phyloP scores from a whole-genome alignment of 2,888 invertebrate genomes.

The Polylopha cassiicola region DNA sequence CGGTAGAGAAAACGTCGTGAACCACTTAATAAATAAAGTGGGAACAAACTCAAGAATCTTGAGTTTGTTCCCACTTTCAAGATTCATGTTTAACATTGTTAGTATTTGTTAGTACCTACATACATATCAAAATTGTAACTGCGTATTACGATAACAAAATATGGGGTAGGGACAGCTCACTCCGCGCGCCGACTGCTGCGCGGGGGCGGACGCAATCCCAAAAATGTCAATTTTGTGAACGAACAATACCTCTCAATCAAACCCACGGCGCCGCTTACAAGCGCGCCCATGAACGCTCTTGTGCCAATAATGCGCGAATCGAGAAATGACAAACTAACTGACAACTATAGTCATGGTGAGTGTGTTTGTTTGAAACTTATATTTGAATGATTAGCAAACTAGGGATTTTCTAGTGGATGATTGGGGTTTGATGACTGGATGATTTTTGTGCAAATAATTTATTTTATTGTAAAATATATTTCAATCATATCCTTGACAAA shows the following conservation, averaged over 20 bases:
- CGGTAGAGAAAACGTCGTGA: too few species aligned
- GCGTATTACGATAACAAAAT: conserved; percentile 13
- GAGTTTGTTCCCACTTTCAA: too few species aligned
- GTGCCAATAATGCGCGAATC: conserved; percentile 47
- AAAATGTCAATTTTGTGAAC: conserved; percentile 58
- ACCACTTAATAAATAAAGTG: too few species aligned
- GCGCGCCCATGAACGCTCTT: conserved; percentile 49
- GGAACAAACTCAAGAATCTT: too few species aligned
- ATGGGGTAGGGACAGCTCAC: conserved; percentile 8
- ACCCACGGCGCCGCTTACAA: conserved; percentile 46
- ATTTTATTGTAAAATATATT: too few species aligned
- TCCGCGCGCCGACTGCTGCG: conserved; percentile 30
- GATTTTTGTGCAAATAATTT: conserved; percentile 3
- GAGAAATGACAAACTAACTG: conserved; percentile 51
- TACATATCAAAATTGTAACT: conserved; percentile 1
- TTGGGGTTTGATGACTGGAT: conserved; percentile 5
- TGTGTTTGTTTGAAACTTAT: conserved; percentile 54
- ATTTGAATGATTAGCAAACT: conserved; percentile 47
- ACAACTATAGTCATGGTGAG: conserved; percentile 55
- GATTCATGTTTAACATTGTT: too few species aligned
- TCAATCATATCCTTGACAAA: too few species aligned
- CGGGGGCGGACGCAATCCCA: conserved; percentile 45
- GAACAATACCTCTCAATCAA: conserved; percentile 57
- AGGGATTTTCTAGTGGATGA: conserved; percentile 26
- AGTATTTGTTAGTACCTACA: too few species aligned